A percentile compares a stretch with the other conserved stretches of the same genome.
Evolutionary conservation across 2,888 invertebrate species (phyloP).

Genomic region (Lycocerus yunnanus): DNA sequence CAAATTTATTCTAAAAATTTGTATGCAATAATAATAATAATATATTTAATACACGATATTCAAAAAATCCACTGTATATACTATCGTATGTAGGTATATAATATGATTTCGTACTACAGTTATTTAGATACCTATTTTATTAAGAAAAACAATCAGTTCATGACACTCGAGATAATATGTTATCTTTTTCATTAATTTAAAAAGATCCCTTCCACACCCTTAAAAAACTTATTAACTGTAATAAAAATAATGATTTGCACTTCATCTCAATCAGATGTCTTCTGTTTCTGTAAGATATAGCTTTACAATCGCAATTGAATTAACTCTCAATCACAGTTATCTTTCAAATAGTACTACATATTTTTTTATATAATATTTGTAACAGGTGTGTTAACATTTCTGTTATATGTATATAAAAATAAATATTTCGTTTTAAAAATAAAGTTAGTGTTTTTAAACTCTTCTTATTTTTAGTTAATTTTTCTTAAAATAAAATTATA

Average conservation of each 20-base stretch:
- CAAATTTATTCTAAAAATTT: no score
- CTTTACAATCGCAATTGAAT: background rate
- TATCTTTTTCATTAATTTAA: background rate
- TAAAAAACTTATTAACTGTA: slow-evolving; percentile 5
- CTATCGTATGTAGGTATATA: no score
- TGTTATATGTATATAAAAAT: background rate
- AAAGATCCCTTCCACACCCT: slow-evolving; percentile 8
- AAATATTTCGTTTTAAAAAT: background rate
- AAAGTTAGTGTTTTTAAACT: background rate
- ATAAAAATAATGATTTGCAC: slow-evolving; percentile 42
- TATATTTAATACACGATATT: no score
- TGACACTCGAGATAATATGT: background rate
- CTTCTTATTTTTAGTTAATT: no score
- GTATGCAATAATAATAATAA: no score
- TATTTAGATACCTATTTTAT: no score
- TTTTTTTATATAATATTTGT: slow-evolving; percentile 8
- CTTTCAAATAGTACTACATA: slow-evolving; percentile 8
- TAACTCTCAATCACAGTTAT: background rate
- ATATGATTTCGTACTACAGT: no score
- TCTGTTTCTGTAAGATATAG: slow-evolving; percentile 34
- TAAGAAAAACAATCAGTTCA: no score
- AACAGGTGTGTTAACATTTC: slow-evolving; percentile 8
- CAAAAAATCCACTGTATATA: no score
- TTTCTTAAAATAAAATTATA: background rate
- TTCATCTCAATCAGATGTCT: slow-evolving; percentile 48